Percentiles rank a stretch among this genome's conserved stretches.
These are phyloP conservation scores for Macaria liturata DNA, from an alignment of 2,888 invertebrate species.

Conservation along the genomic window DNA sequence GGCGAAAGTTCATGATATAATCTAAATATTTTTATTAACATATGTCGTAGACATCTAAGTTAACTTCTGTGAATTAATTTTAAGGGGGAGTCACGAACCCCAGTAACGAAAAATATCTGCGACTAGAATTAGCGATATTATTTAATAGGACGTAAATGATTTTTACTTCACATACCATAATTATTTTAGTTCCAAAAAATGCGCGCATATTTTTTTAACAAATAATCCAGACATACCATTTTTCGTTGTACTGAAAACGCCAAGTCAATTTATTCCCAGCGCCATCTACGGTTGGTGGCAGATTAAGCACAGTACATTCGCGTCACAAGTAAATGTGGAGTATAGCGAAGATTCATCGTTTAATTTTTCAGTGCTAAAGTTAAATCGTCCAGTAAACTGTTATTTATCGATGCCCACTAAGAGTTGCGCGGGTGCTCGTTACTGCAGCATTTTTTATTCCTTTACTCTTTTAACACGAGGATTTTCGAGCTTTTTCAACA, in stretches of 20 bases:
- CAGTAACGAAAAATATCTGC: no score
- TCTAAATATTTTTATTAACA: no score
- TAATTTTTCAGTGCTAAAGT: slow-evolving; percentile 66
- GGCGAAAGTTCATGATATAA: no score
- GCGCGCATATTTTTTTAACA: no score
- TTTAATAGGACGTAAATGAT: no score
- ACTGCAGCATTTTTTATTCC: slow-evolving; percentile 49
- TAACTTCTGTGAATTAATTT: no score
- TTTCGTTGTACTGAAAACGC: background rate
- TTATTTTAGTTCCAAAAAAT: no score
- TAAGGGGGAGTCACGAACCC: no score
- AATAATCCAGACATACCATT: background rate
- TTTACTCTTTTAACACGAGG: slow-evolving; percentile 37
- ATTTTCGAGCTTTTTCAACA: slow-evolving; percentile 43
- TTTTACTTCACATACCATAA: no score
- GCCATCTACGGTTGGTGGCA: slow-evolving; percentile 22
- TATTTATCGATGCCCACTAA: slow-evolving; percentile 57
- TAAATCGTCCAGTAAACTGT: slow-evolving; percentile 57
- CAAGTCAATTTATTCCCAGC: slow-evolving; percentile 9
- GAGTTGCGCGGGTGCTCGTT: slow-evolving; percentile 53
- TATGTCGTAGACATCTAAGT: no score
- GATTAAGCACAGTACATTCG: slow-evolving; percentile 27
- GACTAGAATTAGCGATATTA: no score
- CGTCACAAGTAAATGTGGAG: slow-evolving; percentile 34
- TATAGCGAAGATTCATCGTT: slow-evolving; percentile 56